phyloP scores from a whole-genome alignment of 2,888 invertebrate species.

The Notodonta dromedarius region DNA sequence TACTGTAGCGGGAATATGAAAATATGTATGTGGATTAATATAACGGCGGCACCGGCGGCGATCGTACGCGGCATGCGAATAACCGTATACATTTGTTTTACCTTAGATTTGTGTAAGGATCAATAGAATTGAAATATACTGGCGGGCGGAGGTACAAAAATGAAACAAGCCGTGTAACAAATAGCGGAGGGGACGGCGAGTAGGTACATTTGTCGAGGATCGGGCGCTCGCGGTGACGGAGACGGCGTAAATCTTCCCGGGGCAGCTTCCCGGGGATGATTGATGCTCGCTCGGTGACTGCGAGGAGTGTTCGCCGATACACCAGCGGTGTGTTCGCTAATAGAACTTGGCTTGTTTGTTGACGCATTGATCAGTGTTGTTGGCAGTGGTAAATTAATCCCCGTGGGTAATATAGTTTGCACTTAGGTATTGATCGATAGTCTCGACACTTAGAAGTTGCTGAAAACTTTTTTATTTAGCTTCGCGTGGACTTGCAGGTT shows the following conservation, averaged over 20 bases:
- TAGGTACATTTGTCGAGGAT: constrained; percentile 54
- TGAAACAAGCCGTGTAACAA: constrained; percentile 58
- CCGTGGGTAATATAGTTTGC: constrained; percentile 47
- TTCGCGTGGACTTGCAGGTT: constrained; percentile 4
- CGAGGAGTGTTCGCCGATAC: constrained; percentile 44
- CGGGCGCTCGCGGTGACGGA: constrained; percentile 41
- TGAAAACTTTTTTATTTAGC: constrained; percentile 14
- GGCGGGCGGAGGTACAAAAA: constrained; percentile 47
- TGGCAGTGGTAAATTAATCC: constrained; percentile 56
- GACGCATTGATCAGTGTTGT: constrained; percentile 55
- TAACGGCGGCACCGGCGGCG: constrained; percentile 46
- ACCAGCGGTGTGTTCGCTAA: constrained; percentile 41
- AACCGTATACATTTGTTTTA: constrained; percentile 59
- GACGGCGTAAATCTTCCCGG: constrained; percentile 52
- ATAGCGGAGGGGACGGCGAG: constrained; percentile 33
- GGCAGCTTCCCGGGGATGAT: constrained; percentile 52
- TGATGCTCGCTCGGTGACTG: constrained; percentile 60
- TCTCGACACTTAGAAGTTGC: constrained; percentile 14
- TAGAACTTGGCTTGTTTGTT: constrained; percentile 44
- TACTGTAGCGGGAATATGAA: constrained; percentile 66
- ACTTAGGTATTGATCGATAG: constrained; percentile 57
- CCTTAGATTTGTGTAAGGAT: constrained; percentile 61
- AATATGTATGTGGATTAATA: constrained; percentile 69
- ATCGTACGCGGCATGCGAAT: constrained; percentile 57
- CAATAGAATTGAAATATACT: constrained; percentile 61